Evolutionary conservation across 2,797 vertebrate genomes (phyloP).

Genomic region (Hafferia zeledoni): DNA sequence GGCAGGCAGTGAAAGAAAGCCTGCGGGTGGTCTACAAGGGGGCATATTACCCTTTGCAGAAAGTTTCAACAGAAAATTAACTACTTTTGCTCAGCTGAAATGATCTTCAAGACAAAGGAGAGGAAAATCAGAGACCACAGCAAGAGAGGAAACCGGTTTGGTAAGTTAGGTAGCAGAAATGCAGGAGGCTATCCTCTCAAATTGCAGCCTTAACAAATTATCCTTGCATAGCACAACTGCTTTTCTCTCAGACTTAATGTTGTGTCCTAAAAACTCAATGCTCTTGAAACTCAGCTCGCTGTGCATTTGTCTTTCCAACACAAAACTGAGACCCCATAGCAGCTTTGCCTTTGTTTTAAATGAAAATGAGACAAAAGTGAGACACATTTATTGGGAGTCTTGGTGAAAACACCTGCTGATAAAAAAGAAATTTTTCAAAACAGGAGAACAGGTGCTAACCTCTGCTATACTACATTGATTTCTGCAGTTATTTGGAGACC

Average conservation of each 20-base stretch:
- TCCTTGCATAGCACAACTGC: neutral
- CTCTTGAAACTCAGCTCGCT: neutral
- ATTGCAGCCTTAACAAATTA: constrained; percentile 29
- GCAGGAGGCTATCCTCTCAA: neutral
- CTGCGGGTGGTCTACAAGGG: neutral
- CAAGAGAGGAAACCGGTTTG: constrained; percentile 3
- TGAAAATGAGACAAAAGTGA: neutral
- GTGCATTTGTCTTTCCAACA: neutral
- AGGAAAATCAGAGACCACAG: neutral
- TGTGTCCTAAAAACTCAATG: neutral
- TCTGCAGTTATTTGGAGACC: neutral
- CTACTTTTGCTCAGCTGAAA: neutral
- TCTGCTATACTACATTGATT: neutral
- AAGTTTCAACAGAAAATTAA: constrained; percentile 14
- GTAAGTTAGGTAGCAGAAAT: constrained; percentile 10
- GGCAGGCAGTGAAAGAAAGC: neutral
- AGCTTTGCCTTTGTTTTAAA: constrained; percentile 18
- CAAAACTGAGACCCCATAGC: neutral
- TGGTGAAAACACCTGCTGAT: neutral
- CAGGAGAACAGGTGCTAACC: neutral
- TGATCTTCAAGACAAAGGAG: neutral
- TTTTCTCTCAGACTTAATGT: neutral
- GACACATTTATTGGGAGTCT: neutral
- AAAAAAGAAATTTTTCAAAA: neutral
- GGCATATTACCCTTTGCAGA: neutral